phyloP scores from a whole-genome alignment of 2,797 vertebrate species.

The Melanotaenia maccullochi region DNA sequence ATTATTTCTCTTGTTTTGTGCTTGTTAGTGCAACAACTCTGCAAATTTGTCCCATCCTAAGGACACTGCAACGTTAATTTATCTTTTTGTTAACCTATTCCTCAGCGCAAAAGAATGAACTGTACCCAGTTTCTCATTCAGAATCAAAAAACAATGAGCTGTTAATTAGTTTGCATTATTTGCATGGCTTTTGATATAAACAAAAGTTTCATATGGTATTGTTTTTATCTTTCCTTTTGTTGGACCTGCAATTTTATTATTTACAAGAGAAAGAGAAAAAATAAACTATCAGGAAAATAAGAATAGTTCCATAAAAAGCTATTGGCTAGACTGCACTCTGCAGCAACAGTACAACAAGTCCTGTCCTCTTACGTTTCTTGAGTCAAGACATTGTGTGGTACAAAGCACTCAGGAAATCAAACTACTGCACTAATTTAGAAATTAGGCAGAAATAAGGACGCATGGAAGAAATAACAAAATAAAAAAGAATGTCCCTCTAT shows the following conservation, averaged over 20 bases:
- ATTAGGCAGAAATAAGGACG: slow-evolving; percentile 18
- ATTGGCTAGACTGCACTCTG: slow-evolving; percentile 8
- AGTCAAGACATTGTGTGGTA: slow-evolving; percentile 2
- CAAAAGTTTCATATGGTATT: background rate
- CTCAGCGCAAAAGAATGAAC: slow-evolving; percentile 26
- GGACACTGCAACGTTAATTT: slow-evolving; percentile 33
- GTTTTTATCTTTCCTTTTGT: slow-evolving; percentile 7
- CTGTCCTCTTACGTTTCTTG: slow-evolving; percentile 13
- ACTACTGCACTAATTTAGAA: slow-evolving; percentile 39
- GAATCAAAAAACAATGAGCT: slow-evolving; percentile 29
- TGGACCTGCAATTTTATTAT: slow-evolving; percentile 9
- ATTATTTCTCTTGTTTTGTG: slow-evolving; percentile 25
- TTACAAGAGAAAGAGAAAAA: slow-evolving; percentile 4
- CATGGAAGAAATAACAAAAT: background rate
- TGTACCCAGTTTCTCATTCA: slow-evolving; percentile 21
- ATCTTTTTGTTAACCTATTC: slow-evolving; percentile 34
- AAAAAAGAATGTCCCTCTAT: slow-evolving; percentile 19
- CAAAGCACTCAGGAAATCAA: slow-evolving; percentile 33
- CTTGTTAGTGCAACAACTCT: background rate
- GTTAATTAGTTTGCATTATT: background rate
- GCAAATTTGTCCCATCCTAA: slow-evolving; percentile 36
- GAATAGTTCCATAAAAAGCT: slow-evolving; percentile 18
- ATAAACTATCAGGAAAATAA: slow-evolving; percentile 1
- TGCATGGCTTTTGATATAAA: slow-evolving; percentile 19
- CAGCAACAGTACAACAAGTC: slow-evolving; percentile 19